A percentile compares a stretch with the other conserved stretches of the same genome.
Evolutionary conservation across 2,113 vertebrate genomes (phyloP).

Genomic region (Rattus rattus): DNA sequence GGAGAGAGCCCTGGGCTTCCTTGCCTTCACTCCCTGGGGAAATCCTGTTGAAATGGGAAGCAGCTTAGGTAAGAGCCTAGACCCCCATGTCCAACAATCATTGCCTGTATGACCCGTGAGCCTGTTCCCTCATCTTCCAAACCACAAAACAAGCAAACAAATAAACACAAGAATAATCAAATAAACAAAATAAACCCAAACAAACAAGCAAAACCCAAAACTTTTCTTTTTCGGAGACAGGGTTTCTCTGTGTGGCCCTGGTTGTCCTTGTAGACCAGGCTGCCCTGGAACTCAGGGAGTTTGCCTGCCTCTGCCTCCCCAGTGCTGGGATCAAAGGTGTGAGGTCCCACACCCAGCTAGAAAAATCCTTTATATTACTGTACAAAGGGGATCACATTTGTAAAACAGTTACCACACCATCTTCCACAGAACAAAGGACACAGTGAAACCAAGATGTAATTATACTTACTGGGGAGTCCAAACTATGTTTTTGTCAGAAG

Average conservation of each 20-base stretch:
- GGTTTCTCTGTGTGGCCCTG: not conserved
- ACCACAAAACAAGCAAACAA: not conserved
- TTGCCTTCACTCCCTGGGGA: not conserved
- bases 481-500: constrained; percentile 8
- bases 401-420: constrained; percentile 44
- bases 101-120: not conserved
- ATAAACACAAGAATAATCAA: not conserved
- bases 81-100: not conserved
- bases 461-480: constrained; percentile 9
- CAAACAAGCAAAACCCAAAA: not conserved
- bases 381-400: not conserved
- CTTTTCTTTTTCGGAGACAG: not conserved
- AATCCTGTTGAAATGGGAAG: not conserved
- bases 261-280: not conserved
- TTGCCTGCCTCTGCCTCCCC: not conserved
- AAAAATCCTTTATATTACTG: not conserved
- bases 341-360: not conserved
- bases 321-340: not conserved
- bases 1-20: not conserved
- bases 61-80: not conserved
- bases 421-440: constrained; percentile 27
- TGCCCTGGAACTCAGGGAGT: not conserved
- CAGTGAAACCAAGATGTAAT: constrained; percentile 24
- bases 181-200: not conserved
- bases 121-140: constrained; percentile 20